Base-by-base conservation (phyloP, 64 coral and sea anemone genomes). In the Porites australiensis region DNA sequence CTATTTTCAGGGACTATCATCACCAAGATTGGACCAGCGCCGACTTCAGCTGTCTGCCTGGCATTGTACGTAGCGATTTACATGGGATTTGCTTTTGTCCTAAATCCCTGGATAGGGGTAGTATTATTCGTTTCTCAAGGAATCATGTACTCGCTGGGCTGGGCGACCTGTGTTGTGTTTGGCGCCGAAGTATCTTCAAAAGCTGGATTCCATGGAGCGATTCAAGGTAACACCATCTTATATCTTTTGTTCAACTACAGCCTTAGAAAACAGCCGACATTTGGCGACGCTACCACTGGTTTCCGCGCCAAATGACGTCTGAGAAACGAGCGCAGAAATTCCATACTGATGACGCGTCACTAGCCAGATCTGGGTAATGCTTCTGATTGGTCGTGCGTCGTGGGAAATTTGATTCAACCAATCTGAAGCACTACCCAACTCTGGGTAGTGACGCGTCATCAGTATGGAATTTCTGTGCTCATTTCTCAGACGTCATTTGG, bases 131-230 rank as follows among this genome's bases (percentile, higher is more conserved):
- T 53, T 27, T 51, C 64, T 22, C 92, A 93, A 20, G 92, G 92
- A 7, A 13, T 86, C 4, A 67, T 86, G 10, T 88, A 88, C 72
- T 84, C 84, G 3, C 83, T 87, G 16, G 77, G 75, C 50, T 93
- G 92, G 92, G 70, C 75, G 5, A 59, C 85, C 65, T 79, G 53
- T 44, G 92, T 93, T 8, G 92, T 79, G 1, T 93, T 88, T 72
- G 75, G 86, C 14, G 92, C 37, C 15, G 51, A 62, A 48, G 62
- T 83, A 16, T 68, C 81, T 1, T 19, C 68, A 18, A 15, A 64
- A 50, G 15, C 23, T 19, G 81, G 81, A 43, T 83, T 21, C 44
- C 51, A 83, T 63, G 13, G 44, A n/a, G 62, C 81, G 2, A 44
- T 64, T 0, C 61, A 83, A 83, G 81, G 81, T 83, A 83, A 37